Conservation (phyloP, 2,797 vertebrate species). For the Yasuhikotakia modesta region DNA sequence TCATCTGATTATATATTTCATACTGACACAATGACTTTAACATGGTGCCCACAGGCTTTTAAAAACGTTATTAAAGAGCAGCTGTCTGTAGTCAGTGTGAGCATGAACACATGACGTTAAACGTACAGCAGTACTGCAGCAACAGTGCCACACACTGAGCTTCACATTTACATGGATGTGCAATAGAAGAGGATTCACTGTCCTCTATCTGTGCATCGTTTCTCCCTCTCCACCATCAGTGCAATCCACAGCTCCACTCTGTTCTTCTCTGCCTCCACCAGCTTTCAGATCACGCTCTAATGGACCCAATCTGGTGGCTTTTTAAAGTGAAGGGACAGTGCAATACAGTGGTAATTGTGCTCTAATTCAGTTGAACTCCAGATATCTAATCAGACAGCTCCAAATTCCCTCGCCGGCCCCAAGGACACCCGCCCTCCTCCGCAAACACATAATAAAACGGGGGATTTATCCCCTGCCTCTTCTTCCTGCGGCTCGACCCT, state of each 20-base stretch:
- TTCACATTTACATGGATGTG: slow-evolving; percentile 45
- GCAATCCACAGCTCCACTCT: slow-evolving; percentile 51
- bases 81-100: no score
- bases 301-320: slow-evolving; percentile 66
- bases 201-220: background rate
- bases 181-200: slow-evolving; percentile 48
- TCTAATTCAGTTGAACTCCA: slow-evolving; percentile 70
- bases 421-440: slow-evolving; percentile 66
- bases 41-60: no score
- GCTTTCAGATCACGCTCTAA: slow-evolving; percentile 67
- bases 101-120: slow-evolving; percentile 10
- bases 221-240: slow-evolving; percentile 53
- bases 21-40: no score
- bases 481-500: slow-evolving; percentile 41
- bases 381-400: slow-evolving; percentile 71
- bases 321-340: slow-evolving; percentile 67
- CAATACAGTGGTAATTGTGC: slow-evolving; percentile 65
- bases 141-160: slow-evolving; percentile 2
- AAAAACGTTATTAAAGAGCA: no score
- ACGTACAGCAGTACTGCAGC: slow-evolving; percentile 1
- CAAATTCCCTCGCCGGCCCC: slow-evolving; percentile 65
- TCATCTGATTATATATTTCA: no score
- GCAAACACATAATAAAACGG: slow-evolving; percentile 67
- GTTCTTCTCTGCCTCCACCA: slow-evolving; percentile 55
- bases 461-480: slow-evolving; percentile 59